Base-by-base conservation (phyloP, 2,888 invertebrate species). In the Protodeltote pygarga region DNA sequence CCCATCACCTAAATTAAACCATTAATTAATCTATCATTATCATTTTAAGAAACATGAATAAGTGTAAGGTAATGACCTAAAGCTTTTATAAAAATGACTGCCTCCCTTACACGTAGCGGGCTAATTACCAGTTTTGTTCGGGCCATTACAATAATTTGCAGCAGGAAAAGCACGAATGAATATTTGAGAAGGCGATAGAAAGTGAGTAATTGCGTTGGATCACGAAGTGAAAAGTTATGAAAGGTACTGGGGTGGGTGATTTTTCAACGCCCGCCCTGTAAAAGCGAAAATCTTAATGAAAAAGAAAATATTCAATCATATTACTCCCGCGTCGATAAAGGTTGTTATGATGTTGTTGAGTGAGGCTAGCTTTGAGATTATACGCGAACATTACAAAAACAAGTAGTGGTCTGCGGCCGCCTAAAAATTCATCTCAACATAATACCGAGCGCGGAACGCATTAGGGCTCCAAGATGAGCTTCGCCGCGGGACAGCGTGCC, bases 211-310 rank as follows among this genome's bases (percentile, higher is more conserved):
- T 84, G 92, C 84, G 67, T 78, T 73, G 89, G 88, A 91, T 90
- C 92, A 92, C 92, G 92, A 91, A 91, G 89, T 89, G 89, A 91
- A 91, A 92, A 89, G 91, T 91, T 91, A 91, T 91, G 90, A 91
- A 91, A 91, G 89, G 89, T 89, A 85, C 84, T 74, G 83, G 87
- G 85, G 80, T 71, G 75, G 83, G 86, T 70, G 82, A 91, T 91
- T 89, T 87, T 87, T 90, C 89, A 91, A 79, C 82, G 79, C 76
- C 79, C 71, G 72, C 73, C 77, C 60, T 64, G 75, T 75, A 77
- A 83, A 85, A 75, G 79, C 79, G 80, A 85, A 89, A 87, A 87
- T 87, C 86, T 81, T 88, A 87, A 89, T 87, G 87, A 86, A 87
- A 87, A 83, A 80, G 81, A 85, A 85, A 85, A 85, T 83, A 85